A percentile compares a stretch with the other conserved stretches of the same genome.
Conservation (phyloP, 2,888 invertebrate species). For the Anorthoa munda region DNA sequence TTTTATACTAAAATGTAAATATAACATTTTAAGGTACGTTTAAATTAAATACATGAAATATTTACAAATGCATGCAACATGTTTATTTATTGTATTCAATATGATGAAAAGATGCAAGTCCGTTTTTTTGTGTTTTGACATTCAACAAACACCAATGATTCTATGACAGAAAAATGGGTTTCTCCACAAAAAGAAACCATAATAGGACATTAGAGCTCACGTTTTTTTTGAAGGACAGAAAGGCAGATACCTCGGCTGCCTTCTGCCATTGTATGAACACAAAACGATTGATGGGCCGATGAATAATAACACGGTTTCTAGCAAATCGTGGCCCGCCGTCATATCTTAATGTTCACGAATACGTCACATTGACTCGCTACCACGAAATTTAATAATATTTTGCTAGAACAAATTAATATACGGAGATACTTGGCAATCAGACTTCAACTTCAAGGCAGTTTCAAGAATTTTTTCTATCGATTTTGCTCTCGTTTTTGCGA, state of each 20-base stretch:
- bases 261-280: slow-evolving; percentile 32
- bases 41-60: neutral
- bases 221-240: slow-evolving; percentile 16
- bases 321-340: slow-evolving; percentile 50
- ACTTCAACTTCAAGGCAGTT: neutral
- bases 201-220: neutral
- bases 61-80: neutral
- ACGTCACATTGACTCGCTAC: slow-evolving; percentile 34
- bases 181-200: neutral
- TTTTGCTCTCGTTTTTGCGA: neutral
- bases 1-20: slow-evolving; percentile 24
- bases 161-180: neutral
- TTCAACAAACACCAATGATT: neutral
- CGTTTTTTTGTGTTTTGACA: neutral
- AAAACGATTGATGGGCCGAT: slow-evolving; percentile 52
- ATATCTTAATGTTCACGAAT: slow-evolving; percentile 50
- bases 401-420: slow-evolving; percentile 18
- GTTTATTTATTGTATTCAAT: neutral
- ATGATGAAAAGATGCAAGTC: neutral
- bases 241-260: slow-evolving; percentile 14
- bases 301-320: slow-evolving; percentile 68
- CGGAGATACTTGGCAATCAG: neutral
- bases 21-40: neutral
- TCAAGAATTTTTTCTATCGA: neutral
- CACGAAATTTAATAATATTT: slow-evolving; percentile 23